A percentile compares a stretch with the other conserved stretches of the same genome.
These are phyloP conservation scores for Patella depressa DNA, from an alignment of 2,888 invertebrate species.

Conservation along the genomic window DNA sequence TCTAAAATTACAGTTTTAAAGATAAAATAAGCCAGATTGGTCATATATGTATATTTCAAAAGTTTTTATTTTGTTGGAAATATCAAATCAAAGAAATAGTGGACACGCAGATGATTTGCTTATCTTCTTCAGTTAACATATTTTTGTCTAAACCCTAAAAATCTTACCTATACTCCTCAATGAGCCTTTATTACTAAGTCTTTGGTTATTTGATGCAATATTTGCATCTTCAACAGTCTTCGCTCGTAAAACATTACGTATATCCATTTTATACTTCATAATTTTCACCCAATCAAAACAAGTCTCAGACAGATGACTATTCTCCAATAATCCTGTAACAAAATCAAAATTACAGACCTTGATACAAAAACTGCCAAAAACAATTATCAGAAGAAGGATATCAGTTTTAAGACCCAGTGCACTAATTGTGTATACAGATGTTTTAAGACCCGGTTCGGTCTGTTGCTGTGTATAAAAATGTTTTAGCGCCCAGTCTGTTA, in stretches of 20 bases:
- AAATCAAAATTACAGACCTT: background rate
- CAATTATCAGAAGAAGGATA: no score
- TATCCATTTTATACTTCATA: constrained; percentile 66
- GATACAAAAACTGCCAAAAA: no score
- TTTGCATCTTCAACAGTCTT: constrained; percentile 58
- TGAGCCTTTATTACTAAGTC: background rate
- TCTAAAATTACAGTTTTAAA: background rate
- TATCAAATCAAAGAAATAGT: no score
- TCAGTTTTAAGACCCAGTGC: no score
- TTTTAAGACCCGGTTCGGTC: no score
- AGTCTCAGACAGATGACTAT: constrained; percentile 38
- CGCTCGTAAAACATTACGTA: constrained; percentile 62
- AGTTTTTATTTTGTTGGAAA: no score
- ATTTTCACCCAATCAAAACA: constrained; percentile 66
- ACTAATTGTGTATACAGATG: no score
- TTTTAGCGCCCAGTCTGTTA: no score
- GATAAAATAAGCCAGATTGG: background rate
- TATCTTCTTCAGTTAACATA: no score
- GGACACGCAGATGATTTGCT: no score
- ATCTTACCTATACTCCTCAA: background rate
- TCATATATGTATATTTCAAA: background rate
- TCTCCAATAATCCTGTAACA: constrained; percentile 52
- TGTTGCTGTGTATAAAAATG: no score
- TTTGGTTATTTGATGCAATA: background rate
- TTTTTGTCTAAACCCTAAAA: no score